Evolutionary conservation across 2,113 vertebrate genomes (phyloP).

Genomic region (Lamprotornis superbus): DNA sequence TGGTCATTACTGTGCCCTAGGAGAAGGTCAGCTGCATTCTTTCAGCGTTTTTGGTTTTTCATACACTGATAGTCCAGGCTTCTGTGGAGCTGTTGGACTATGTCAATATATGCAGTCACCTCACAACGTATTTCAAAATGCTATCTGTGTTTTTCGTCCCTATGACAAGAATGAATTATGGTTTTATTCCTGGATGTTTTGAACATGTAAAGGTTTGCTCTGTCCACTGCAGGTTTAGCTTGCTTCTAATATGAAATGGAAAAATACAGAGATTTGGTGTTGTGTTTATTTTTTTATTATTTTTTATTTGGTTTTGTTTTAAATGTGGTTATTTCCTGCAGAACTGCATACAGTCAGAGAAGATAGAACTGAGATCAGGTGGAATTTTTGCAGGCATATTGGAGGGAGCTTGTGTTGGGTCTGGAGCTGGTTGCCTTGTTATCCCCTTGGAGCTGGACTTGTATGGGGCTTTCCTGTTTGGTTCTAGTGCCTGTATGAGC

Average conservation of each 20-base stretch:
- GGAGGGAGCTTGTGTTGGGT: not conserved
- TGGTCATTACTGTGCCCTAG: not conserved
- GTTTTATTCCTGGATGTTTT: not conserved
- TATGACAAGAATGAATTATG: not conserved
- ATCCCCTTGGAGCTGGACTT: not conserved
- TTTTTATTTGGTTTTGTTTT: not conserved
- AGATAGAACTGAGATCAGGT: not conserved
- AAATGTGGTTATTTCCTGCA: not conserved
- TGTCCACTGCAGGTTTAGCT: not conserved
- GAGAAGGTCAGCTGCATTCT: not conserved
- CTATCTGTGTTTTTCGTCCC: not conserved
- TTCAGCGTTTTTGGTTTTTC: not conserved
- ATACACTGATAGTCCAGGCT: not conserved
- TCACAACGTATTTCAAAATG: not conserved
- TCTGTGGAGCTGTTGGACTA: not conserved
- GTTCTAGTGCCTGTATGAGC: not conserved
- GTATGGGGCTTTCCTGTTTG: not conserved
- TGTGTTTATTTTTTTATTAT: accelerated
- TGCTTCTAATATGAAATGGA: not conserved
- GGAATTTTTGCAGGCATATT: not conserved
- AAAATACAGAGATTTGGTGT: not conserved
- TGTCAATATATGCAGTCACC: not conserved
- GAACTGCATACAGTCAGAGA: not conserved
- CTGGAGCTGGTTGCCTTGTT: not conserved
- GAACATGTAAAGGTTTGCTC: not conserved